Conservation (phyloP, 2,797 vertebrate genomes). For the Phalanger gymnotis region DNA sequence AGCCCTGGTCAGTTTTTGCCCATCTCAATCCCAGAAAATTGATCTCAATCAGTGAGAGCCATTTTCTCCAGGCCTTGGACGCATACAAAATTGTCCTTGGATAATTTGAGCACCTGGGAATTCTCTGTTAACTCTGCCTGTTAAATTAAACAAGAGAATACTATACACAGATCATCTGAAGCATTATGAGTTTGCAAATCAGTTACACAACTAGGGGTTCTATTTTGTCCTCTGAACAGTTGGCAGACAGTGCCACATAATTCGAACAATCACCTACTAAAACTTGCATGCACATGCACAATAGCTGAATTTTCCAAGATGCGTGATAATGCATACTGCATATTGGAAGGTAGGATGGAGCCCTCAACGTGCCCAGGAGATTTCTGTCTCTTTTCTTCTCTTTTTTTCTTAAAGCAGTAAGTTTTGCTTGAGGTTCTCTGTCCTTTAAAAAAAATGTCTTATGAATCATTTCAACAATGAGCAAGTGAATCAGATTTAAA, state of each 20-base stretch:
- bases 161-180: constrained; percentile 48
- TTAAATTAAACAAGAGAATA: constrained; percentile 70
- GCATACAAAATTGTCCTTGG: constrained; percentile 59
- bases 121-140: constrained; percentile 51
- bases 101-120: constrained; percentile 49
- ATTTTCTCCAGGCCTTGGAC: constrained; percentile 17
- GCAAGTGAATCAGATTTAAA: constrained; percentile 66
- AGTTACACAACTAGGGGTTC: constrained; percentile 47
- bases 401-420: constrained; percentile 23
- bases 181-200: constrained; percentile 60
- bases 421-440: constrained; percentile 54
- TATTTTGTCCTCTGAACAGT: constrained; percentile 57
- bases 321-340: constrained; percentile 37
- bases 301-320: constrained; percentile 49
- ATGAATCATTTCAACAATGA: constrained; percentile 63
- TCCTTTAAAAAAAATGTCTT: constrained; percentile 58
- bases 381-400: constrained; percentile 5
- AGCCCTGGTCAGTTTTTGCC: not conserved
- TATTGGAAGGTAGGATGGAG: constrained; percentile 55
- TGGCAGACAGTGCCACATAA: constrained; percentile 61
- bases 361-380: constrained; percentile 29
- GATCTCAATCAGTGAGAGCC: constrained; percentile 19
- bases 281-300: constrained; percentile 66
- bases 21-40: constrained; percentile 12
- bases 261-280: constrained; percentile 61